Evolutionary conservation across 1,140 invertebrate species (phyloP), one percentile per base, ranked within the genome.

Genomic region (Harlomillsia oculata): DNA sequence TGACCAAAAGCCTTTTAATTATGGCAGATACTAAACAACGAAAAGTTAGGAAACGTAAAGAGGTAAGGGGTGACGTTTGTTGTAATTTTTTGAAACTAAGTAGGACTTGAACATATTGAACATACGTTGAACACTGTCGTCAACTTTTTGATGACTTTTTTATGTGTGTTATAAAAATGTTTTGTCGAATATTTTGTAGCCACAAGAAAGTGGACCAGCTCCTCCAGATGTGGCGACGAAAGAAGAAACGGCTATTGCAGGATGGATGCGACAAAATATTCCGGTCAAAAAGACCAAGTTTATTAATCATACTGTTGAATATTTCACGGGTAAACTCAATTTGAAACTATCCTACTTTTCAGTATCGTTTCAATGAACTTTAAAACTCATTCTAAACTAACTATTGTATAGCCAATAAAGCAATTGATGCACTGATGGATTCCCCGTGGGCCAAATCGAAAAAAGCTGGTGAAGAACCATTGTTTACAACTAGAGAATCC

Each of bases 221-320:
- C 32, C 57, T 8, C 46, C 46, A 88, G 59, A 61, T 30, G 44
- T 51, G 5, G 44, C 60, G 21, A 49, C 54, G 1, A 62, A 62
- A 28, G 54, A 57, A 39, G 60, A 62, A 32, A 53, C 57, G 23
- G 28, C 41, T 25, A 51, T 62, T 49, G 60, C 60, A 16, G 37
- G 60, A 41, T 62, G 60, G 60, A 62, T 62, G 50, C 26, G 60
- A 36, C 57, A 57, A 14, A 53, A 62, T 55, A 37, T 62, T 36
- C 32, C 49, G 26, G 46, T 52, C 18, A 62, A 62, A 34, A 62
- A 62, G 32, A 62, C 60, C 1, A 62, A 62, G 41, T 62, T 62
- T 40, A 36, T 62, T n/a, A 62, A 89, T 67, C 93, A 97, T 72
- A 87, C 92, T 75, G 94, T 98, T 0, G 87, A 95, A 71, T 96